Evolutionary conservation across 2,888 invertebrate species (phyloP).

Genomic region (Phytoseiulus persimilis): DNA sequence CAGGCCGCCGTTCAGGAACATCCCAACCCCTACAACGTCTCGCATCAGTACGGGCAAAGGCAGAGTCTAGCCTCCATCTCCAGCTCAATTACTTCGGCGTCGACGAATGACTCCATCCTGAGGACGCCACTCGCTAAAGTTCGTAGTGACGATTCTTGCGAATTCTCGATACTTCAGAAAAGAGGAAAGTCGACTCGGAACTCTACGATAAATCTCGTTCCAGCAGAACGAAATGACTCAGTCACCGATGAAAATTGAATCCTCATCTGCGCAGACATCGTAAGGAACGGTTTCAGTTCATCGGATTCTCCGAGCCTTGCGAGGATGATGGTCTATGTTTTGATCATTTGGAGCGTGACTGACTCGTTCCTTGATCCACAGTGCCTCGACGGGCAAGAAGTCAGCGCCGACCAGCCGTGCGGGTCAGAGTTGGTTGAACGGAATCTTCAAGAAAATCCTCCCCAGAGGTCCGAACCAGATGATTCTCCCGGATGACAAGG

Average conservation of each 20-base stretch:
- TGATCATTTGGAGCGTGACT: too few species aligned
- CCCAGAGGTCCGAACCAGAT: slow-evolving; percentile 83
- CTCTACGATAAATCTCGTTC: too few species aligned
- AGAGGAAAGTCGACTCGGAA: too few species aligned
- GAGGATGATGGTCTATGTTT: slow-evolving; percentile 41
- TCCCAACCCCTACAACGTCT: not conserved
- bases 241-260: too few species aligned
- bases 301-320: not conserved
- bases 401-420: slow-evolving; percentile 50
- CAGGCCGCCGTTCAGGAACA: not conserved
- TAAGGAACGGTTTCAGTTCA: too few species aligned
- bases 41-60: not conserved
- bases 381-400: slow-evolving; percentile 41
- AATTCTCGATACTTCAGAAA: too few species aligned
- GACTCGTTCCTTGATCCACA: not conserved
- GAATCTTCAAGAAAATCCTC: slow-evolving; percentile 71
- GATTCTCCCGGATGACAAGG: slow-evolving; percentile 88
- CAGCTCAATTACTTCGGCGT: not conserved
- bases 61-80: not conserved
- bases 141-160: not conserved
- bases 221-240: too few species aligned
- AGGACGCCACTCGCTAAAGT: not conserved
- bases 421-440: slow-evolving; percentile 67
- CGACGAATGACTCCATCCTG: not conserved
- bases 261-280: too few species aligned